A percentile compares a stretch with the other conserved stretches of the same genome.
Conservation (phyloP, 2,113 vertebrate genomes). For the Haliaeetus leucogaster region DNA sequence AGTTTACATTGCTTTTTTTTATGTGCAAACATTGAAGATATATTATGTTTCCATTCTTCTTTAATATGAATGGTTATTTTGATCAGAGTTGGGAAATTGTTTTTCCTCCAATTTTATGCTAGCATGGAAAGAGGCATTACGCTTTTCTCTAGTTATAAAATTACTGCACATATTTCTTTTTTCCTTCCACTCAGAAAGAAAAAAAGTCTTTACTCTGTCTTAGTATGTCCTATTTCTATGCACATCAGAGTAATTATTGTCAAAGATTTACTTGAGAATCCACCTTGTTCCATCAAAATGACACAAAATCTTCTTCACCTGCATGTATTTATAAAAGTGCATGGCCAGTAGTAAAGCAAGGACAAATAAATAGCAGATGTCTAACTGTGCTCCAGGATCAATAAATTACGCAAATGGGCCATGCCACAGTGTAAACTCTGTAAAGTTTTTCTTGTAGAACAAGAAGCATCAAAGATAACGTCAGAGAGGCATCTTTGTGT, state of each 20-base stretch:
- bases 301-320: neutral
- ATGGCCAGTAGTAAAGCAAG: neutral
- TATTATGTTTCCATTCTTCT: neutral
- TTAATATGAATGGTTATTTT: neutral
- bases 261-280: neutral
- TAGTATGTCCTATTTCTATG: neutral
- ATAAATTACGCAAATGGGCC: neutral
- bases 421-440: neutral
- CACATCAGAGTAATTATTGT: neutral
- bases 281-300: neutral
- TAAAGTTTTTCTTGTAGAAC: slow-evolving; percentile 2
- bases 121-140: neutral
- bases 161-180: neutral
- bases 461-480: neutral
- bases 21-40: neutral
- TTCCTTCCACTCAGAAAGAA: neutral
- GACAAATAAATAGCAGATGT: neutral
- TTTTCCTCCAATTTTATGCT: neutral
- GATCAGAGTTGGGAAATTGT: neutral
- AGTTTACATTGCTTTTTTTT: neutral
- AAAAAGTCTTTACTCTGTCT: neutral
- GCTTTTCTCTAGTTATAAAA: neutral
- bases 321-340: neutral
- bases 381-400: neutral
- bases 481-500: neutral